Evolutionary conservation across 2,888 invertebrate genomes (phyloP).

Genomic region (Pardosa pseudoannulata): DNA sequence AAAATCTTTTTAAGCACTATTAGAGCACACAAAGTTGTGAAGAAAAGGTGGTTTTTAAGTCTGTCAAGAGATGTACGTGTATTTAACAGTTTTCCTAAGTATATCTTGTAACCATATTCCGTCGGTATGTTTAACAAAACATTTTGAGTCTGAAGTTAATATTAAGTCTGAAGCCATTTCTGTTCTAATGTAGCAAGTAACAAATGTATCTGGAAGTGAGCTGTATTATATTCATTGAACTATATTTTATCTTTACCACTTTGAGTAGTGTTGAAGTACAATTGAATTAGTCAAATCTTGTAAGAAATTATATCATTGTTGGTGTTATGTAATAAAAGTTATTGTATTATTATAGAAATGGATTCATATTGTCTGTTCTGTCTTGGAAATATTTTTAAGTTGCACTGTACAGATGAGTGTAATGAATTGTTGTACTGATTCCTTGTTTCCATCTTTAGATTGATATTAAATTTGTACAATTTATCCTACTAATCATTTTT

Average conservation of each 20-base stretch:
- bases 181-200: not conserved
- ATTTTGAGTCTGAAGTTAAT: too few relatives aligned
- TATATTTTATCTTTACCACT: conserved; percentile 44
- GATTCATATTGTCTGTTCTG: conserved; percentile 47
- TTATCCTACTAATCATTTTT: not conserved
- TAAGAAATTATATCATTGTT: conserved; percentile 58
- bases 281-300: conserved; percentile 52
- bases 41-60: too few relatives aligned
- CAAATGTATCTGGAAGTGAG: not conserved
- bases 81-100: too few relatives aligned
- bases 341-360: conserved; percentile 56
- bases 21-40: too few relatives aligned
- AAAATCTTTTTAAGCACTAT: too few relatives aligned
- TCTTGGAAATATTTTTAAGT: conserved; percentile 62
- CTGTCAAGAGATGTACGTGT: too few relatives aligned
- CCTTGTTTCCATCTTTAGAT: not conserved
- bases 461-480: conserved; percentile 6
- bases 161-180: too few relatives aligned
- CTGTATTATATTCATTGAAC: conserved; percentile 25
- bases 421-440: conserved; percentile 56
- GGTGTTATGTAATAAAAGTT: conserved; percentile 57
- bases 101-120: too few relatives aligned
- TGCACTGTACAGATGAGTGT: conserved; percentile 69
- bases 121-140: too few relatives aligned
- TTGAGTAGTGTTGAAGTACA: conserved; percentile 56